Evolutionary conservation across 2,113 vertebrate species (phyloP), one percentile per base, ranked within the genome.

Genomic region (Cynoglossus semilaevis): DNA sequence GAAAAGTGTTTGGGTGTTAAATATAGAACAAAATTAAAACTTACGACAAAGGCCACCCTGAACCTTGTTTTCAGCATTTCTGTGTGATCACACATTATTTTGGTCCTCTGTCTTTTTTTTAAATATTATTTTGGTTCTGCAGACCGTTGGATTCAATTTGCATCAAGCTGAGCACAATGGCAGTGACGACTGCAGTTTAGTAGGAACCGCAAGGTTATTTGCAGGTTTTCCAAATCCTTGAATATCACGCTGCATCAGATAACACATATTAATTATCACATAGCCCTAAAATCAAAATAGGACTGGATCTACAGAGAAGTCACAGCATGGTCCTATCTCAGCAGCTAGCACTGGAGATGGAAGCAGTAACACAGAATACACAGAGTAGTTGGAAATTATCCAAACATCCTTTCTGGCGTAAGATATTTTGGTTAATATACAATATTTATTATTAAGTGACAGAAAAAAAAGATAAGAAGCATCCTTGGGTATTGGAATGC

Each of bases 251-350:
- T 53, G 67, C 18, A 72, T 82, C 69, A 69, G 79, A 81, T 82
- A 73, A 64, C 70, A 63, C 61, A 40, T 63, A 63, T 54, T 84
- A 76, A 84, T 86, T 76, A 82, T 67, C 75, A 78, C 70, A 22
- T 74, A 77, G 58, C 66, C 50, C 43, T 40, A 67, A 74, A 78
- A 83, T 65, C 46, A 56, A 37, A 50, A 77, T 51, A 41, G n/a
- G 3, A 49, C 49, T n/a, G 19, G 44, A 77, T 70, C 19, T 67
- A 71, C 72, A 67, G 73, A 78, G 60, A 69, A 81, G 80, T 72
- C 78, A 57, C 76, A 84, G 80, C 69, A 5, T 64, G 74, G 55
- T 58, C 64, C 17, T 51, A 54, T 73, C 58, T 49, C 70, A 53
- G 51, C 50, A 48, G 22, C 22, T 29, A 29, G 22, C 9, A 13